Evolutionary conservation across 2,797 vertebrate genomes (phyloP), one percentile per base, ranked within the genome.

Genomic region (Lepilemur ruficaudatus): DNA sequence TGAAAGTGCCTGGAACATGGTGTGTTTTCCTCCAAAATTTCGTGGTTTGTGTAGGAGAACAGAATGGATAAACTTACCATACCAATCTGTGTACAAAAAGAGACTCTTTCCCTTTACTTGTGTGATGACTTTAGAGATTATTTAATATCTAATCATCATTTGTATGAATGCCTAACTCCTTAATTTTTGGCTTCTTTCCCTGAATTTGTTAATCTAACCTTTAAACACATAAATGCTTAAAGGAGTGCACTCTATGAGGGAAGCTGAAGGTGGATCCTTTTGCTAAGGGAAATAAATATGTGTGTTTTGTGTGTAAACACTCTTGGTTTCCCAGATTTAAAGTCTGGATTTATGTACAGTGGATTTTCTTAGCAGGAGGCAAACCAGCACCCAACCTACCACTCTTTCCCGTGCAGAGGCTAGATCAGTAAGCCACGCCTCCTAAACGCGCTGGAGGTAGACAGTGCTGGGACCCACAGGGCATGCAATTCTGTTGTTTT

Each of bases 111-210:
- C 41, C 59, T 93, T 89, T 80, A 87, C 38, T 72, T 52, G 35
- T 91, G 59, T 70, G 80, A 61, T 18, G 35, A 91, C 50, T 85
- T 85, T 65, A 70, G 63, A 75, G 30, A 88, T 78, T 80, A 32
- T 83, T 92, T 93, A 89, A 57, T 87, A 87, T 75, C 3, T 93
- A 72, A 73, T 95, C n/a, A 35, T 80, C 23, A 55, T 80, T 96
- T 95, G 5, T 15, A 13, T 94, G 25, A 83, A 22, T 35, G 55
- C 59, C 69, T 86, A 82, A 43, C 46, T 82, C 67, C 95, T 89
- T 38, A 35, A 52, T 83, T 91, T 94, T 97, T 86, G 70, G 10
- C 32, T 95, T 92, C 73, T 91, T 94, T 80, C 72, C 65, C 63
- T 86, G 13, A 93, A 86, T 32, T 91, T 35, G 12, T 10, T 3